phyloP scores from a whole-genome alignment of 2,888 invertebrate genomes.

The Sabatieria punctata region DNA sequence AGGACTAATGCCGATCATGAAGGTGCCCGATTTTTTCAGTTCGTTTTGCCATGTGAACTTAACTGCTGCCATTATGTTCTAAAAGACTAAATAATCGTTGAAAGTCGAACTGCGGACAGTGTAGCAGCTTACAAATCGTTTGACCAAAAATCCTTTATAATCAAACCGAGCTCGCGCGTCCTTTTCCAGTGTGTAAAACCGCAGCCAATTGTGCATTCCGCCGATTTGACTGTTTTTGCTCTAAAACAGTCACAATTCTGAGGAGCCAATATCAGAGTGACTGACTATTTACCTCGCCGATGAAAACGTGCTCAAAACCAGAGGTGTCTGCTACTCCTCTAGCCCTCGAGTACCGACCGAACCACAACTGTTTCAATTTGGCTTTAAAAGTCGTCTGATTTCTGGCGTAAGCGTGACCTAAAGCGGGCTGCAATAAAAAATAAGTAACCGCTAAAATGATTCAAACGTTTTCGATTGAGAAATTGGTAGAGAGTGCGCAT shows the following conservation, averaged over 20 bases:
- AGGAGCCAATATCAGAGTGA: no score
- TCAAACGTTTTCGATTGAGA: no score
- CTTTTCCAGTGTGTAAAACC: no score
- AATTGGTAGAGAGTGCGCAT: no score
- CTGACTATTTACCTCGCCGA: conserved; percentile 69
- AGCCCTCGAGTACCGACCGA: conserved; percentile 58
- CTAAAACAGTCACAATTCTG: no score
- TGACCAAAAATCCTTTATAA: conserved; percentile 13
- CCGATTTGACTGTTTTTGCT: conserved; percentile 54
- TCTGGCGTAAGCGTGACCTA: conserved; percentile 5
- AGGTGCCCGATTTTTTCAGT: conserved; percentile 18
- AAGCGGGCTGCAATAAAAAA: no score
- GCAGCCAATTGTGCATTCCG: conserved; percentile 78
- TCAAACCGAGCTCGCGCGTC: no score
- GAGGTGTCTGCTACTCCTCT: conserved; percentile 56
- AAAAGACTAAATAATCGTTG: no score
- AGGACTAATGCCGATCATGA: conserved; percentile 43
- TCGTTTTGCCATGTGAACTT: conserved; percentile 19
- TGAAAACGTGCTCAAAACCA: conserved; percentile 79
- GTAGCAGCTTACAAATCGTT: conserved; percentile 12
- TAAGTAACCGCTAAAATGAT: no score
- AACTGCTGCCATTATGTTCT: conserved; percentile 13
- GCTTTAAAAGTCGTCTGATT: conserved; percentile 22
- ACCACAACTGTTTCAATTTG: conserved; percentile 36
- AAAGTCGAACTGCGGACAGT: no score